phyloP scores from a whole-genome alignment of 2,888 invertebrate species.

The Bimastos eiseni region DNA sequence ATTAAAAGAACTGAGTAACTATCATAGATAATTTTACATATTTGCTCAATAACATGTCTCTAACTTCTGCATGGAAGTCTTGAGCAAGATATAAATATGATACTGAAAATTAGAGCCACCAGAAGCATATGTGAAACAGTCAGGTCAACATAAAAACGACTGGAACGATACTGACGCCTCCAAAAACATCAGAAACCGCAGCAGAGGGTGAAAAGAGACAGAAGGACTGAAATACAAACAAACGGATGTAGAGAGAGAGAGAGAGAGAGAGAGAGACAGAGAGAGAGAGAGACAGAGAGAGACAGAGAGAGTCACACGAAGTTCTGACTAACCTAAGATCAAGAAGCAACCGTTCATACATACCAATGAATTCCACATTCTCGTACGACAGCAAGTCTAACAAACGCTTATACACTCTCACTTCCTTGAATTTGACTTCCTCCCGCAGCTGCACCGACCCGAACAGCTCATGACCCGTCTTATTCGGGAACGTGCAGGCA shows the following conservation, averaged over 20 bases:
- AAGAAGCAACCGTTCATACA: neutral
- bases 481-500: conserved; percentile 78
- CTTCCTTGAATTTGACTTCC: conserved; percentile 72
- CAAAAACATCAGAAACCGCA: too few species aligned
- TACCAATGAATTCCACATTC: conserved; percentile 90
- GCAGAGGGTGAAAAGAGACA: too few species aligned
- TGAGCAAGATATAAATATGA: too few species aligned
- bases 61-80: too few species aligned
- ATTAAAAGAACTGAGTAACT: too few species aligned
- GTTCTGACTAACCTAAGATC: neutral
- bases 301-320: neutral
- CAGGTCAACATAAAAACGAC: too few species aligned
- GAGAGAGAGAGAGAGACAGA: neutral
- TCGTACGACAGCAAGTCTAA: conserved; percentile 87
- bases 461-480: conserved; percentile 80
- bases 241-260: neutral
- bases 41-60: too few species aligned
- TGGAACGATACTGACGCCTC: too few species aligned
- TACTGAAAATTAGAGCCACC: too few species aligned
- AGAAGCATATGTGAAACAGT: too few species aligned
- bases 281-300: too few species aligned
- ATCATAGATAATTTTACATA: too few species aligned
- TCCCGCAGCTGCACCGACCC: conserved; percentile 77
- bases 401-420: conserved; percentile 75
- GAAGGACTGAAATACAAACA: neutral